These are phyloP conservation scores for Sinosuthora webbiana DNA, from an alignment of 2,113 vertebrate genomes.

Conservation along the genomic window DNA sequence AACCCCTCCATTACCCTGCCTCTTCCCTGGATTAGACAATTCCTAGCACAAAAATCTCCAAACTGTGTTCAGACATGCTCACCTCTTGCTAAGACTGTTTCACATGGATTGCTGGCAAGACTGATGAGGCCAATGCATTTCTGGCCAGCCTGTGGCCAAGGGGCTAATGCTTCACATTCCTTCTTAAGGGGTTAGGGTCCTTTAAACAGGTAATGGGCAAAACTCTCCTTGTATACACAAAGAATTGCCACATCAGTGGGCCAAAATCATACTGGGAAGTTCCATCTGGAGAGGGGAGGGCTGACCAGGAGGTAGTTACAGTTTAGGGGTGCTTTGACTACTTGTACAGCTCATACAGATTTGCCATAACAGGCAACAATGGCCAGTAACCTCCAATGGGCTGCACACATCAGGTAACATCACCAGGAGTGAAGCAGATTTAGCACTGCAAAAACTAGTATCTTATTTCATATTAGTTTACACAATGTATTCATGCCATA, in stretches of 20 bases:
- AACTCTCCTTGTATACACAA: background rate
- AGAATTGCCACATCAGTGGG: background rate
- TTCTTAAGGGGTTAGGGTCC: background rate
- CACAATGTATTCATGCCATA: background rate
- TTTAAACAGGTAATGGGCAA: background rate
- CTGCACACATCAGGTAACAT: background rate
- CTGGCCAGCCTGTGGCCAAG: conserved; percentile 7
- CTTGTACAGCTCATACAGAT: background rate
- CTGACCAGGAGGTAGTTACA: background rate
- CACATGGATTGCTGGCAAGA: background rate
- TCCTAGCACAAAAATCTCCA: conserved; percentile 37
- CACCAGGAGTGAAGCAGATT: background rate
- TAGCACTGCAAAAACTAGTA: background rate
- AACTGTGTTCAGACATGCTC: conserved; percentile 51
- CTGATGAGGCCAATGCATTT: background rate
- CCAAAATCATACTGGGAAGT: background rate
- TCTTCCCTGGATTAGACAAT: background rate
- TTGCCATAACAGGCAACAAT: background rate
- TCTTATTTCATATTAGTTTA: background rate
- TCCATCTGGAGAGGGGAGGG: background rate
- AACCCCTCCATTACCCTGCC: background rate
- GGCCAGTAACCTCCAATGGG: background rate
- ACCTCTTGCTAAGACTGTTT: background rate
- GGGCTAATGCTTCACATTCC: conserved; percentile 62
- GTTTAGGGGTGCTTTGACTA: background rate